Conservation (phyloP, 35 echinoderm and acorn worm genomes). For the Patiria miniata region DNA sequence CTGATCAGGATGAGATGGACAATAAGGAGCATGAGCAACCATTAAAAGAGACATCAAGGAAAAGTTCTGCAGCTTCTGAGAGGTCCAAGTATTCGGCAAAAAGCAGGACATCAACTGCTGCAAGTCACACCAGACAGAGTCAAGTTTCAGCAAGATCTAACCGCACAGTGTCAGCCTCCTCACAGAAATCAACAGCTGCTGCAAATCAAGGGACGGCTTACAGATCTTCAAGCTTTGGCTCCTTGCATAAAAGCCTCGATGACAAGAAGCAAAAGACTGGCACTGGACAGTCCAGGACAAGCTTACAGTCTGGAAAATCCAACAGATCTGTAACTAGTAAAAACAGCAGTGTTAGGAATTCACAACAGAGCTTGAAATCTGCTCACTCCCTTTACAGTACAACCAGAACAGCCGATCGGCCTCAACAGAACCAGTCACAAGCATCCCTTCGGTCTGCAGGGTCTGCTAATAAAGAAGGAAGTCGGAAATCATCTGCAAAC, state of each 20-base stretch:
- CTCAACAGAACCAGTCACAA: conserved; percentile 14
- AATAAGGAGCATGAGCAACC: background rate
- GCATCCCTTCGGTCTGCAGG: conserved; percentile 18
- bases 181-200: conserved; percentile 29
- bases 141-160: background rate
- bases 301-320: background rate
- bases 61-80: conserved; percentile 16
- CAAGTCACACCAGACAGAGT: background rate
- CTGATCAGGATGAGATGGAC: conserved; percentile 34
- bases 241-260: conserved; percentile 13
- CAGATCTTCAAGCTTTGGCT: background rate
- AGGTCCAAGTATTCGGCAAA: background rate
- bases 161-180: background rate
- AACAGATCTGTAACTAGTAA: background rate
- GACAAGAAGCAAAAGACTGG: background rate
- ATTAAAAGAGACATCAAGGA: background rate
- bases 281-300: conserved; percentile 3
- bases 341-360: background rate
- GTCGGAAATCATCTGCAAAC: conserved; percentile 8
- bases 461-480: background rate
- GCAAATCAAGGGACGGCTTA: background rate
- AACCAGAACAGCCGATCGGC: background rate
- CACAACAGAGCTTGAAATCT: conserved; percentile 33
- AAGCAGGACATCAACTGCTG: background rate
- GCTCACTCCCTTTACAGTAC: conserved; percentile 26